Conservation (phyloP, 2,113 vertebrate genomes). For the Colistium nudipinnis region DNA sequence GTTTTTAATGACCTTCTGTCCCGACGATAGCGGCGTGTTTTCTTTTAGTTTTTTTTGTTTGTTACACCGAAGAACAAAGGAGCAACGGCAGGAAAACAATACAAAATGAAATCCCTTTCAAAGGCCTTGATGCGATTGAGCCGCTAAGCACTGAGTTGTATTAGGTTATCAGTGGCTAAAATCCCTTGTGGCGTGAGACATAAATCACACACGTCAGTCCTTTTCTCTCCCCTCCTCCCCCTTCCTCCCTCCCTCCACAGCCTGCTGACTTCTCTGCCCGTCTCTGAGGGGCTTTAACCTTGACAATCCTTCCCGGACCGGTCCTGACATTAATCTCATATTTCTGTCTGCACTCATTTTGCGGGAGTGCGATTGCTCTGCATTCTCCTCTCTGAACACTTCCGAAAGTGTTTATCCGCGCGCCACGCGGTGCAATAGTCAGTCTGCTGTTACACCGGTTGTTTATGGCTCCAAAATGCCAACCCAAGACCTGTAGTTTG, state of each 20-base stretch:
- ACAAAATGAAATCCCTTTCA: conserved; percentile 55
- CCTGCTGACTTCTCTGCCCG: conserved; percentile 53
- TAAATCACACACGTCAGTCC: conserved; percentile 79
- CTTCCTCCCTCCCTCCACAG: conserved; percentile 45
- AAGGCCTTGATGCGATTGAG: conserved; percentile 78
- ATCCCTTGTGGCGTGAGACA: conserved; percentile 76
- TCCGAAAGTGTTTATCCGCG: conserved; percentile 4
- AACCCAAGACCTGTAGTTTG: neutral
- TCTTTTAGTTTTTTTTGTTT: conserved; percentile 58
- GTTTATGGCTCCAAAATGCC: conserved; percentile 5
- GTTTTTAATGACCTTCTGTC: conserved; percentile 16
- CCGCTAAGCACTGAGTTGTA: conserved; percentile 76
- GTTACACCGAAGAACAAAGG: conserved; percentile 62
- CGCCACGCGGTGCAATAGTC: neutral
- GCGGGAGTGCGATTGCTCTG: neutral
- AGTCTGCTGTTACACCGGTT: neutral
- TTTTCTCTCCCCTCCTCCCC: neutral
- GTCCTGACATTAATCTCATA: conserved; percentile 48
- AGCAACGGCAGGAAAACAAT: conserved; percentile 46
- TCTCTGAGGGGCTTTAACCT: conserved; percentile 63
- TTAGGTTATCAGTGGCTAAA: conserved; percentile 80
- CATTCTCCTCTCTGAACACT: neutral
- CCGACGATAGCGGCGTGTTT: conserved; percentile 48
- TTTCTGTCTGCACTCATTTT: conserved; percentile 40
- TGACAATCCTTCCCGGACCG: conserved; percentile 44